Evolutionary conservation across 2,888 invertebrate genomes (phyloP), one percentile per base, ranked within the genome.

Genomic region (Pegoplata infirma): DNA sequence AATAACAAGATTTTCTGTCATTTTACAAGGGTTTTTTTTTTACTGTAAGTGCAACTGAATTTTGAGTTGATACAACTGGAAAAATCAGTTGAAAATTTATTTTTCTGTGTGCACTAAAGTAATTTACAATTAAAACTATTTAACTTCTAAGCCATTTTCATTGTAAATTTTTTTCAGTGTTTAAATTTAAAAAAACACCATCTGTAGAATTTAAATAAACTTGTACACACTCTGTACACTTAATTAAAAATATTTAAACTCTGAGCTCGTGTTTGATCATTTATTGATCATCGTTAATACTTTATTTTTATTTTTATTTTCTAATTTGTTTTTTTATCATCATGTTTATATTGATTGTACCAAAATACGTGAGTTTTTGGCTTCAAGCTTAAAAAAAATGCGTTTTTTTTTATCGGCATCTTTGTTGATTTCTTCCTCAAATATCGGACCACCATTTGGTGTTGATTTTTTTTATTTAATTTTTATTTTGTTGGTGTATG

Each of bases 251-350:
- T 56, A 55, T 66, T 76, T 49, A 19, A 36, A 10, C n/a, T 53
- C 46, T 63, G 32, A 73, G 67, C 68, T 77, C 68, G 73, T 77
- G 77, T 68, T 64, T 28, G 68, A 69, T 64, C 63, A 69, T 73
- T 69, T 64, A 59, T 63, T 69, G 46, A 67, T 72, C 55, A 36
- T 63, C 16, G 36, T 40, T 59, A 53, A 63, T 67, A 23, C 19
- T 32, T 59, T 40, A 51, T n/a, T n/a, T n/a, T n/a, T n/a, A n/a
- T n/a, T n/a, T n/a, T n/a, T n/a, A n/a, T 19, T 55, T 64, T 61
- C 46, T 76, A 66, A 71, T 71, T 76, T 71, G 66, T 67, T 77
- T 73, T 53, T 58, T 63, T 23, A 68, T 44, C 61, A 51, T 61
- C 63, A 53, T 61, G 23, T 59, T 67, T 28, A 53, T 53, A 36